Conservation (phyloP, 2,888 invertebrate species). For the Coremacera marginata region DNA sequence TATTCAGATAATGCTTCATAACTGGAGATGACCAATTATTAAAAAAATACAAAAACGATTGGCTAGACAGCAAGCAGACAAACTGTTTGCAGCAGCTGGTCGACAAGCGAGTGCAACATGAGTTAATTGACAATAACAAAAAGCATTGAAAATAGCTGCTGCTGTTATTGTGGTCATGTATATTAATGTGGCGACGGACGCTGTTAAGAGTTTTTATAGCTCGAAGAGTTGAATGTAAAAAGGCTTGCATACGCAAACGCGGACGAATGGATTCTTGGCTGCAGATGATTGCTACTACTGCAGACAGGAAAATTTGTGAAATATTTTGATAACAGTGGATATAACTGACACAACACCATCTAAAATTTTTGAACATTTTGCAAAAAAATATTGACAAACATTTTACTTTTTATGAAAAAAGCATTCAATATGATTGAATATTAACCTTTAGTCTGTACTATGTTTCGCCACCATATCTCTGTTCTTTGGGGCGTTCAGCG, state of each 20-base stretch:
- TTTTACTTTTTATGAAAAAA: no score
- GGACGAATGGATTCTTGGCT: not conserved
- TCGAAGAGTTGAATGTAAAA: no score
- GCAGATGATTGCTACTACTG: not conserved
- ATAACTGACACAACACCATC: no score
- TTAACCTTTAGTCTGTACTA: no score
- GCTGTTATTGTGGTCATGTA: constrained; percentile 10
- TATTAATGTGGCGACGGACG: not conserved
- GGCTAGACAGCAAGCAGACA: constrained; percentile 20
- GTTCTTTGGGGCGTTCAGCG: no score
- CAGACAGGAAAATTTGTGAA: no score
- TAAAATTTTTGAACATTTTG: no score
- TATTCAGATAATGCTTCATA: not conserved
- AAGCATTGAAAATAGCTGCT: not conserved
- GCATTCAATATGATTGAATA: no score
- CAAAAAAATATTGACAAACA: no score
- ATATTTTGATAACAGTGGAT: no score
- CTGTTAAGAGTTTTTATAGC: not conserved
- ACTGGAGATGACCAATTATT: not conserved
- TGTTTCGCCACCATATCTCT: no score
- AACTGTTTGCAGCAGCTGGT: not conserved
- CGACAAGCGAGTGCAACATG: not conserved
- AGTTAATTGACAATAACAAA: constrained; percentile 11
- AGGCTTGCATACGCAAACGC: not conserved
- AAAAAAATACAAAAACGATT: not conserved